Percentiles rank a stretch among this genome's conserved stretches.
These are phyloP conservation scores for Linurgus olivaceus DNA, from an alignment of 2,797 vertebrate species.

Conservation along the genomic window DNA sequence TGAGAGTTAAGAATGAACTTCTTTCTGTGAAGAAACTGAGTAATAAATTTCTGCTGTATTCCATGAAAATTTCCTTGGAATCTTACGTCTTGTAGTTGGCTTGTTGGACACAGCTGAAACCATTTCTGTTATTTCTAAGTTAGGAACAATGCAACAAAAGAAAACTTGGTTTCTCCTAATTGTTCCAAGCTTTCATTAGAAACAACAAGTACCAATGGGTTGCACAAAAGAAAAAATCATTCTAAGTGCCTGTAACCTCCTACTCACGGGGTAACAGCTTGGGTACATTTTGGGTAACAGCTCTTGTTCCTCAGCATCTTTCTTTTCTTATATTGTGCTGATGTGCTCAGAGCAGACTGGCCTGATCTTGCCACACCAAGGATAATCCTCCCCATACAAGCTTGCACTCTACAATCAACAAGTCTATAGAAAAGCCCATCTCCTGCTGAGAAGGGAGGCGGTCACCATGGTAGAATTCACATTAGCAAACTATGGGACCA, in stretches of 20 bases:
- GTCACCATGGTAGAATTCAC: neutral
- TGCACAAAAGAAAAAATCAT: neutral
- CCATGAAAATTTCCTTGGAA: neutral
- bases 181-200: neutral
- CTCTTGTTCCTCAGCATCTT: neutral
- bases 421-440: neutral
- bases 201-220: neutral
- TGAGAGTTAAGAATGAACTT: constrained; percentile 74
- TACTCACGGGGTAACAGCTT: neutral
- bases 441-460: neutral
- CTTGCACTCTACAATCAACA: neutral
- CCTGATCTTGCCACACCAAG: neutral
- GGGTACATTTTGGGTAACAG: neutral
- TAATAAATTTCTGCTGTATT: neutral
- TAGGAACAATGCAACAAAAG: neutral
- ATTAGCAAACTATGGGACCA: neutral
- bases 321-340: neutral
- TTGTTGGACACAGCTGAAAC: neutral
- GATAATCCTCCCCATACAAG: neutral
- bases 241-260: neutral
- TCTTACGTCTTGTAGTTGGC: neutral
- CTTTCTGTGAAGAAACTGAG: constrained; percentile 73
- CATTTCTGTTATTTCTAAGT: neutral
- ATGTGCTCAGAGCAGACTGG: neutral
- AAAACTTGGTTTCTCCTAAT: neutral